Base-by-base conservation (phyloP, 2,113 vertebrate genomes). In the Lepus americanus region DNA sequence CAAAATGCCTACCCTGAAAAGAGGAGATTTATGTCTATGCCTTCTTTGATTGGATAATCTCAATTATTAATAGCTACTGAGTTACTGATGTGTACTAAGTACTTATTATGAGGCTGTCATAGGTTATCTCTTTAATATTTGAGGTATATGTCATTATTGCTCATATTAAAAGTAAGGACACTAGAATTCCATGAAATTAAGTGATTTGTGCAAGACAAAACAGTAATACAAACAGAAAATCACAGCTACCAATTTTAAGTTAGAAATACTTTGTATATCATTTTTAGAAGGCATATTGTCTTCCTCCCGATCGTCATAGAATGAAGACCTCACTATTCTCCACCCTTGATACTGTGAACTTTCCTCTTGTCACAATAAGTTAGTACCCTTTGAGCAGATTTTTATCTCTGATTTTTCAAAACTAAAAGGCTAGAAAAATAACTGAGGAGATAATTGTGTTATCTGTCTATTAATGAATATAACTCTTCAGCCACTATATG, bases 51-150 rank as follows among this genome's bases (percentile, higher is more conserved):
- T 44, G 29, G 72, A 73, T 17, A 33, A 49, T 86, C 25, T 39
- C 31, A n/a, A 39, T 83, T 83, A 80, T 88, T 89, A 84, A 73
- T 84, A 92, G 82, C 79, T 86, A 92, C 36, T 70, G 39, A 88
- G 90, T 49, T 10, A 13, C 33, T 95, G 74, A n/a, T 89, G 19
- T 39, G 8, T 49, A 63, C 14, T 33, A 82, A 44, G n/a, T 16
- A 94, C 49, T 96, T 89, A 87, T 16, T 39, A 66, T 53, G 36
- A n/a, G 23, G 4, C 25, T 90, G 20, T 93, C 90, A 80, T 6
- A 27, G 19, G 23, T 77, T 84, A 76, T 89, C 33, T 81, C 80
- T 64, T 77, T 81, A 76, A 84, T 70, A 73, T 11, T 74, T 84
- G 39, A 87, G 36, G 72, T 61, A 64, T 63, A 91, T 74, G 84